These are phyloP conservation scores for Atta colombica DNA, from an alignment of 1,140 invertebrate genomes.

Conservation along the genomic window DNA sequence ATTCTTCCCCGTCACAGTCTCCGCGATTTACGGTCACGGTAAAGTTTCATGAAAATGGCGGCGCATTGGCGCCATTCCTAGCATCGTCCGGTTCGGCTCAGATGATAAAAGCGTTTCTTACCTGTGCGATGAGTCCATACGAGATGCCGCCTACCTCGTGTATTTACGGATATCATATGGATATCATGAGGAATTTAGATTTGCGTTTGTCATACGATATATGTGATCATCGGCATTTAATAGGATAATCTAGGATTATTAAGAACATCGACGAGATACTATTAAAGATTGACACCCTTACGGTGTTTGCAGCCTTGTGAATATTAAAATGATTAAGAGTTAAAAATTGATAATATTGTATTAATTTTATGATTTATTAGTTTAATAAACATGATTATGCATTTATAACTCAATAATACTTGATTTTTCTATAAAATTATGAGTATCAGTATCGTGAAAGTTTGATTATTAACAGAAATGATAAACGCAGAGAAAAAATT, in stretches of 20 bases:
- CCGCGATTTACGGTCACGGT: constrained; percentile 78
- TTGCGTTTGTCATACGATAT: neutral
- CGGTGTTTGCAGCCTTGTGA: no score
- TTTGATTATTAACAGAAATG: no score
- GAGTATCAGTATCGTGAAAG: no score
- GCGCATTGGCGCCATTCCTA: constrained; percentile 79
- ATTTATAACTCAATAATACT: no score
- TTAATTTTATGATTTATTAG: no score
- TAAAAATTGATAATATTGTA: no score
- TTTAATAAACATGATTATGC: no score
- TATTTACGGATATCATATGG: neutral
- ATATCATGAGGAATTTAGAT: neutral
- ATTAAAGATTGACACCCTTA: no score
- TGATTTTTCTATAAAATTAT: no score
- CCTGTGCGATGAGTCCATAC: neutral
- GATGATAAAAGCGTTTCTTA: neutral
- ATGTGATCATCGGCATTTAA: neutral
- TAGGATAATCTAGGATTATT: neutral
- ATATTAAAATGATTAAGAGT: no score
- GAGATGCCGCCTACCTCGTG: no score
- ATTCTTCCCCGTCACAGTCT: constrained; percentile 74
- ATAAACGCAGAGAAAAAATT: no score
- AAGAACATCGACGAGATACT: neutral
- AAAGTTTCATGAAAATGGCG: constrained; percentile 83
- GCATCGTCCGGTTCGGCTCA: constrained; percentile 56